Base-by-base conservation (phyloP, 2,113 vertebrate genomes). In the Marmota monax region DNA sequence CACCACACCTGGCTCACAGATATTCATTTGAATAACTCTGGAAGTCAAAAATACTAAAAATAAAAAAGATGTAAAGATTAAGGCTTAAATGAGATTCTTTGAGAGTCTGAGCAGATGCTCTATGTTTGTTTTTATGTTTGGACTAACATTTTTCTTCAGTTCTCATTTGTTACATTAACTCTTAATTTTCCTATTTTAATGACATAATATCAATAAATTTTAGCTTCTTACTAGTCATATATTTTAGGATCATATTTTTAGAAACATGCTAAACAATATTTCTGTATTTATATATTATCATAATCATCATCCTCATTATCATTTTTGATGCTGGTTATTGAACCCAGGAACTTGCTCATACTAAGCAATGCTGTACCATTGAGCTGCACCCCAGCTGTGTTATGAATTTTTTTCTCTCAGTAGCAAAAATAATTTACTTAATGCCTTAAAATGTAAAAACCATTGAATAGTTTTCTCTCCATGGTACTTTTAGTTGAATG, bases 401-500 rank as follows among this genome's bases (percentile, higher is more conserved):
- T 95, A 34, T 77, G 73, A 72, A 42, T 87, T 94, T 94, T 92
- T 58, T 25, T 72, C 29, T 92, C 37, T 73, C 34, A 58, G 18
- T 27, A 84, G 8, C 18, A 87, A 89, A 86, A 83, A 22, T 53
- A 74, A 92, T 92, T 56, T 56, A 86, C 29, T 83, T 63, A 94
- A 65, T 93, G 11, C 67, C n/a, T 77, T 82, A 34, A 92, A 58
- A 94, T 87, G 5, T 39, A 63, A n/a, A 85, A 78, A 4, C 8
- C 20, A 53, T 29, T 69, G 23, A 74, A 69, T 58, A 65, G 17
- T 82, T 95, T 94, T 51, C 34, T 20, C 13, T 27, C 12, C 51
- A 90, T 78, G 29, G 32, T 63, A 85, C 16, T 96, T 65, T 86
- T 73, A 58, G 63, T n/a, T 92, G 56, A 94, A 78, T 79, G 82